These are phyloP conservation scores for Drosophila sordidapex DNA, from an alignment of 2,888 invertebrate genomes.

Conservation along the genomic window DNA sequence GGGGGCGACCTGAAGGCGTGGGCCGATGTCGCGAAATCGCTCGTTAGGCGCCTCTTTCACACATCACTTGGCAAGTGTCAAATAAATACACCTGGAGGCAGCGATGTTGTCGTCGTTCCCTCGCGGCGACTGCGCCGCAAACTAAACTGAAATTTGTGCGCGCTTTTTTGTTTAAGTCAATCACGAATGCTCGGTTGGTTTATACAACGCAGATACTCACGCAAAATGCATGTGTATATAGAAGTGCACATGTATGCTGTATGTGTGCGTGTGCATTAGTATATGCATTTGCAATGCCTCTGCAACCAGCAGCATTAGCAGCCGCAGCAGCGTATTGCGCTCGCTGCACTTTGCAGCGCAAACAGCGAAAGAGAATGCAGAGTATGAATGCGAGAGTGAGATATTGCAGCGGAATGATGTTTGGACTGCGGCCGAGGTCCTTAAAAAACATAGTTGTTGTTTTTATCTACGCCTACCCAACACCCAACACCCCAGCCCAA, in stretches of 20 bases:
- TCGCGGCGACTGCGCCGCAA: conserved; percentile 79
- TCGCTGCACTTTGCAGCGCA: conserved; percentile 72
- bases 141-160: conserved; percentile 79
- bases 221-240: conserved; percentile 4
- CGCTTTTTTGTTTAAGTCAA: conserved; percentile 80
- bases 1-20: conserved; percentile 9
- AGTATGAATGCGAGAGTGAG: conserved; percentile 24
- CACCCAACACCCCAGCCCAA: neutral
- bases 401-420: conserved; percentile 41
- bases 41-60: conserved; percentile 77
- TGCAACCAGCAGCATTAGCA: conserved; percentile 14
- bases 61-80: conserved; percentile 80
- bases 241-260: neutral
- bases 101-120: conserved; percentile 64
- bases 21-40: conserved; percentile 47
- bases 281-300: conserved; percentile 35
- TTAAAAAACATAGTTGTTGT: conserved; percentile 38
- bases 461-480: conserved; percentile 42
- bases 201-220: conserved; percentile 31
- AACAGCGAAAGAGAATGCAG: conserved; percentile 3
- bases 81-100: conserved; percentile 73
- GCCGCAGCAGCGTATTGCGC: conserved; percentile 46
- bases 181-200: conserved; percentile 75
- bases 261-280: conserved; percentile 10
- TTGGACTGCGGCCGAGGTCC: conserved; percentile 49